phyloP scores from a whole-genome alignment of 2,888 invertebrate genomes.

The Lasioglossum malachurum region DNA sequence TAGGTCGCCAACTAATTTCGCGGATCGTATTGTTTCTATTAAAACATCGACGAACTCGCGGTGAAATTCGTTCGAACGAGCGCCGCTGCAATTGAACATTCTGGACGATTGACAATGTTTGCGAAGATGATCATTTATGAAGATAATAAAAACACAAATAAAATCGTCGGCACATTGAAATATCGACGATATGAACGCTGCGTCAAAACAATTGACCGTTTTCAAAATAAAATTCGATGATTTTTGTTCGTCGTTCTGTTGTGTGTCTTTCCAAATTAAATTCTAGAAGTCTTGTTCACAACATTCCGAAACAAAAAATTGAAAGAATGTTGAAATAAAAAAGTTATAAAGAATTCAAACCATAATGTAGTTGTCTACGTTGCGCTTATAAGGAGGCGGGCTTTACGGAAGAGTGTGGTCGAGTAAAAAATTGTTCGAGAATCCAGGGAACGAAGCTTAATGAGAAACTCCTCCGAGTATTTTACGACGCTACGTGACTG shows the following conservation, averaged over 20 bases:
- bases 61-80: not conserved
- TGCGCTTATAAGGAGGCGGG: not conserved
- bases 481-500: not conserved
- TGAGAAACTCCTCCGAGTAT: not conserved
- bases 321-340: too few species aligned
- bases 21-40: not conserved
- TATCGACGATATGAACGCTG: too few species aligned
- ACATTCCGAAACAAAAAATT: too few species aligned
- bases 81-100: not conserved
- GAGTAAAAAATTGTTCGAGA: not conserved
- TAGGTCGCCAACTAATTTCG: not conserved
- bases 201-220: too few species aligned
- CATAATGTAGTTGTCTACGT: not conserved
- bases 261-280: too few species aligned
- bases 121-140: too few species aligned
- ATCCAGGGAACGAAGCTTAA: not conserved
- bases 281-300: too few species aligned
- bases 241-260: too few species aligned
- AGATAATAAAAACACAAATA: too few species aligned
- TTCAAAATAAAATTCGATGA: too few species aligned
- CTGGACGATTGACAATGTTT: not conserved
- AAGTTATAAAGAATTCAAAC: too few species aligned
- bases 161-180: too few species aligned
- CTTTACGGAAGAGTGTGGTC: not conserved
- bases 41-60: not conserved